A percentile compares a stretch with the other conserved stretches of the same genome.
Conservation (phyloP, 2,888 invertebrate species). For the Neoascia interrupta region DNA sequence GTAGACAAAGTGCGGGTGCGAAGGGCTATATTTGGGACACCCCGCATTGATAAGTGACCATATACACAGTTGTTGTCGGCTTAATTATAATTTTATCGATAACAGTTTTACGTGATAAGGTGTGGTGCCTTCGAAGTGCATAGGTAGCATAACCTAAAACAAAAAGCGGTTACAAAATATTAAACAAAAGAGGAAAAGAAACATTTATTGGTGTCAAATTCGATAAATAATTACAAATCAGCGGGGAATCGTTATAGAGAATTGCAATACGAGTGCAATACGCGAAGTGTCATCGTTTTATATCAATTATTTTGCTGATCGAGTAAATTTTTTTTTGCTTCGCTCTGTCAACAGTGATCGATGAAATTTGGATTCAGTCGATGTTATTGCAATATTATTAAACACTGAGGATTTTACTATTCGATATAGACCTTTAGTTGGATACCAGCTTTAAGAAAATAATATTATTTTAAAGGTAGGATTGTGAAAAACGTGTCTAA, state of each 20-base stretch:
- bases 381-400: slow-evolving; percentile 25
- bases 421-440: too few species aligned
- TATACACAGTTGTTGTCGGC: neutral
- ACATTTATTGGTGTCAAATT: slow-evolving; percentile 8
- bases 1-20: slow-evolving; percentile 16
- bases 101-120: slow-evolving; percentile 34
- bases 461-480: too few species aligned
- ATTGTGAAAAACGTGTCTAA: too few species aligned
- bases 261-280: slow-evolving; percentile 16
- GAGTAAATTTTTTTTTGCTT: neutral
- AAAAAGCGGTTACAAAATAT: neutral
- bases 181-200: too few species aligned
- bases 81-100: slow-evolving; percentile 37
- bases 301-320: neutral
- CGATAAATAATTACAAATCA: neutral
- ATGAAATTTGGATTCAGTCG: slow-evolving; percentile 19
- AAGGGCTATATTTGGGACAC: slow-evolving; percentile 30
- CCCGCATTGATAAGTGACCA: slow-evolving; percentile 18
- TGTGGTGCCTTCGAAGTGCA: neutral
- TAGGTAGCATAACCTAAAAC: neutral
- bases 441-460: too few species aligned
- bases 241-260: neutral
- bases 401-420: too few species aligned
- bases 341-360: slow-evolving; percentile 12
- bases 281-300: neutral